Conservation (phyloP, 2,797 vertebrate species). For the Peromyscus eremicus region DNA sequence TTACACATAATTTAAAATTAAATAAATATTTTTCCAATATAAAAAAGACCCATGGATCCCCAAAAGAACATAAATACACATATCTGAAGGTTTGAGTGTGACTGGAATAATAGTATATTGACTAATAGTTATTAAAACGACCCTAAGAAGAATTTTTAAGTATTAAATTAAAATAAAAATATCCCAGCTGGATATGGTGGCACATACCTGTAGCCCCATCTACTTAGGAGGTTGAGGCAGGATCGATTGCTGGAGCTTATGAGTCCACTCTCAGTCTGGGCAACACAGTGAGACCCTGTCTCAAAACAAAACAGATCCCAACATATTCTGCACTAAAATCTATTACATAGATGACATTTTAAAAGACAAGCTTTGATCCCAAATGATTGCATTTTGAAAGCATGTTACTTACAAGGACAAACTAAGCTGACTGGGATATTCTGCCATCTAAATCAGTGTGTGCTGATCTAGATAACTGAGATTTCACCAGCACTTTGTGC, state of each 20-base stretch:
- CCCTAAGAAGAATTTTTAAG: background rate
- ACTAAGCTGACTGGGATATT: background rate
- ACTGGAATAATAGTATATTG: background rate
- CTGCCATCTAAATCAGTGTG: background rate
- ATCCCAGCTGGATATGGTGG: background rate
- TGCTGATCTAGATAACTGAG: background rate
- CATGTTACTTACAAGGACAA: background rate
- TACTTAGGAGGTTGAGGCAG: background rate
- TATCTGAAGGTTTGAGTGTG: background rate
- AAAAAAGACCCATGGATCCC: slow-evolving; percentile 33
- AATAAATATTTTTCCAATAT: background rate
- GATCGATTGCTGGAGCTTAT: background rate
- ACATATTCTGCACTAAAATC: slow-evolving; percentile 30
- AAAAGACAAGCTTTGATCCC: slow-evolving; percentile 27
- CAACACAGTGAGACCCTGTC: background rate
- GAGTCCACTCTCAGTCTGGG: background rate
- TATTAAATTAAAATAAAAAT: slow-evolving; percentile 20
- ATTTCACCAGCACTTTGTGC: background rate
- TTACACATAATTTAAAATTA: background rate
- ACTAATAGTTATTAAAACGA: slow-evolving; percentile 19
- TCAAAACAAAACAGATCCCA: background rate
- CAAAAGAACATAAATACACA: background rate
- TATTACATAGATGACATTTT: background rate
- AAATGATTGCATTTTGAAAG: slow-evolving; percentile 42
- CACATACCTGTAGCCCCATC: background rate